Percentiles rank a stretch among this genome's conserved stretches.
Evolutionary conservation across 2,888 invertebrate species (phyloP).

Genomic region (Sinopyrophorus schimmeli): DNA sequence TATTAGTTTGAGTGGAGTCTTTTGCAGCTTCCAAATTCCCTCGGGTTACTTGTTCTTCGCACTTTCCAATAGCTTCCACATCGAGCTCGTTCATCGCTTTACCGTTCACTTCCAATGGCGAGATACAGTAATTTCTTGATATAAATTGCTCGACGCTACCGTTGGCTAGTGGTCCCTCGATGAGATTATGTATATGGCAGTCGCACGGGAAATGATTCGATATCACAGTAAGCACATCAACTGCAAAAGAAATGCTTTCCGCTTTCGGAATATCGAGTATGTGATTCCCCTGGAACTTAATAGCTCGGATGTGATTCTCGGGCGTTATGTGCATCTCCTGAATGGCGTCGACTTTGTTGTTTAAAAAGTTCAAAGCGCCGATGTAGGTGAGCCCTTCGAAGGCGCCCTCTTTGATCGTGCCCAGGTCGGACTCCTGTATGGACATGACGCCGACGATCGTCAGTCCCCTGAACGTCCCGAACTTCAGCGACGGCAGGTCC

Average conservation of each 20-base stretch:
- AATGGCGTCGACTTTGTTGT: slow-evolving; percentile 83
- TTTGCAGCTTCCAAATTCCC: slow-evolving; percentile 65
- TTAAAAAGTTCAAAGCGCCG: slow-evolving; percentile 73
- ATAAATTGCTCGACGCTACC: slow-evolving; percentile 68
- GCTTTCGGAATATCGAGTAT: slow-evolving; percentile 74
- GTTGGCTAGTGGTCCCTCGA: slow-evolving; percentile 75
- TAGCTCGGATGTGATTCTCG: slow-evolving; percentile 70
- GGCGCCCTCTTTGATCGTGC: slow-evolving; percentile 72
- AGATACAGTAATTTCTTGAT: slow-evolving; percentile 81
- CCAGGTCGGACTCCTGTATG: slow-evolving; percentile 81
- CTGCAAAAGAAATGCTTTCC: slow-evolving; percentile 70
- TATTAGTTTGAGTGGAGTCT: slow-evolving; percentile 38
- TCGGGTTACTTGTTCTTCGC: slow-evolving; percentile 69
- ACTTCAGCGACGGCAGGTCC: slow-evolving; percentile 73
- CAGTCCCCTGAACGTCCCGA: slow-evolving; percentile 76
- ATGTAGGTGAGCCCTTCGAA: slow-evolving; percentile 77
- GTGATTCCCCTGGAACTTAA: slow-evolving; percentile 82
- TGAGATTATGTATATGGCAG: slow-evolving; percentile 77
- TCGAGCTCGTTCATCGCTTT: slow-evolving; percentile 71
- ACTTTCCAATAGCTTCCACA: slow-evolving; percentile 67
- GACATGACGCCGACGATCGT: slow-evolving; percentile 75
- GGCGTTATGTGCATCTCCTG: slow-evolving; percentile 73
- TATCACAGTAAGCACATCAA: slow-evolving; percentile 70
- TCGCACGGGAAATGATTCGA: slow-evolving; percentile 87
- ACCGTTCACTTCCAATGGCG: slow-evolving; percentile 81